A percentile compares a stretch with the other conserved stretches of the same genome.
Conservation (phyloP, 2,113 vertebrate genomes). For the Trichechus manatus region DNA sequence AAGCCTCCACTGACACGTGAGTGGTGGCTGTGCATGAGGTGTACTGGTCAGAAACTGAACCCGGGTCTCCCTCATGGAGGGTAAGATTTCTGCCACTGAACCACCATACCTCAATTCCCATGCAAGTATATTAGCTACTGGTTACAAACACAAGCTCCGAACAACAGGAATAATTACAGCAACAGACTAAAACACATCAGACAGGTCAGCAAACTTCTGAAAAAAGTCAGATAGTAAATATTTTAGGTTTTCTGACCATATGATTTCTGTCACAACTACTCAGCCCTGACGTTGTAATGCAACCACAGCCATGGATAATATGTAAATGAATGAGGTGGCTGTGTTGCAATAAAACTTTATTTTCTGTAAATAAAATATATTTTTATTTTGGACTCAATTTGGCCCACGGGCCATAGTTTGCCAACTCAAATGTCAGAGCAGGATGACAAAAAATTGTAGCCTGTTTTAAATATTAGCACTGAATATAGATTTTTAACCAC, state of each 20-base stretch:
- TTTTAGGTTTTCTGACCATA: background rate
- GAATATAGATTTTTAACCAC: background rate
- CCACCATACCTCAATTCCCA: background rate
- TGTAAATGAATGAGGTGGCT: background rate
- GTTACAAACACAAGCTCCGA: background rate
- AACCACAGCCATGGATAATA: background rate
- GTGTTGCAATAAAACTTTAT: conserved; percentile 20
- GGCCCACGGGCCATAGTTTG: background rate
- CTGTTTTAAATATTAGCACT: conserved; percentile 11
- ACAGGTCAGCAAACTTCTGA: background rate
- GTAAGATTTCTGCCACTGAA: background rate
- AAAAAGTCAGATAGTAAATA: background rate
- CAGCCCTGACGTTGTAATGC: background rate
- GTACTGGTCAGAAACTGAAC: background rate
- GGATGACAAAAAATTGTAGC: background rate
- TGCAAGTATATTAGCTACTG: background rate
- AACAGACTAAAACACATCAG: background rate
- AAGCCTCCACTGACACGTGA: background rate
- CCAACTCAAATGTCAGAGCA: background rate
- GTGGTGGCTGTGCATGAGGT: background rate
- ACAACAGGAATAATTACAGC: background rate
- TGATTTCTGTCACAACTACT: background rate
- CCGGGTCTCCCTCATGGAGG: background rate
- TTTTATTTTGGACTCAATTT: conserved; percentile 36
- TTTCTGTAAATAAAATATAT: conserved; percentile 5